Percentiles rank a stretch among this genome's conserved stretches.
Conservation (phyloP, 2,113 vertebrate genomes). For the Syngnathus typhle region DNA sequence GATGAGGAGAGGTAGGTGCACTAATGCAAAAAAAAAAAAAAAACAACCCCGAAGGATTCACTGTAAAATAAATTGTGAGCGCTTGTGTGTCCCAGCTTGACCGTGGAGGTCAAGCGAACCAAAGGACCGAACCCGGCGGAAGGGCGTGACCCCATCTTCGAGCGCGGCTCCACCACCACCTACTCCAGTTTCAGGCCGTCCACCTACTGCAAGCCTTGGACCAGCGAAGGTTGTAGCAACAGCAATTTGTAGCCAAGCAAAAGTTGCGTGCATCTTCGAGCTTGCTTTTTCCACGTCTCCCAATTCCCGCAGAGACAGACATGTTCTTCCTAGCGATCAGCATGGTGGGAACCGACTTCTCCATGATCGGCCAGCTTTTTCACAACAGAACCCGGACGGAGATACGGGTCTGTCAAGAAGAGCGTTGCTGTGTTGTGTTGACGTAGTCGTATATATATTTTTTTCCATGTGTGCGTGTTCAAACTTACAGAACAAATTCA, state of each 20-base stretch:
- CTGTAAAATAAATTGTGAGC: too few relatives aligned
- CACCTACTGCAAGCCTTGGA: slow-evolving; percentile 89
- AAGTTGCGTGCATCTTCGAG: not conserved
- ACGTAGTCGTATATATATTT: not conserved
- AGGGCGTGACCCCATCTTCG: slow-evolving; percentile 92
- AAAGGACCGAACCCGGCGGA: slow-evolving; percentile 85
- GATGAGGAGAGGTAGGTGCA: slow-evolving; percentile 88
- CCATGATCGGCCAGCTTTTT: slow-evolving; percentile 94
- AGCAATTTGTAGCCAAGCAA: not conserved
- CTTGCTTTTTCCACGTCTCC: not conserved
- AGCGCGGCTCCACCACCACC: slow-evolving; percentile 92
- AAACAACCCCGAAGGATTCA: too few relatives aligned
- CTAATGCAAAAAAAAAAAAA: not conserved
- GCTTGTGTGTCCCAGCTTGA: slow-evolving; percentile 76
- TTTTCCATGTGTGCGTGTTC: not conserved
- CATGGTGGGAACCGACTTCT: slow-evolving; percentile 98
- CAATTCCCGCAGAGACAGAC: slow-evolving; percentile 82
- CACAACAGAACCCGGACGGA: slow-evolving; percentile 88
- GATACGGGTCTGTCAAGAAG: slow-evolving; percentile 81
- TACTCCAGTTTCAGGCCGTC: slow-evolving; percentile 93
- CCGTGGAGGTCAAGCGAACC: slow-evolving; percentile 86
- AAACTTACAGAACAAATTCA: slow-evolving; percentile 89
- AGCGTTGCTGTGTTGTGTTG: not conserved
- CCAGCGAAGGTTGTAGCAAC: slow-evolving; percentile 77
- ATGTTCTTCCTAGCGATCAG: slow-evolving; percentile 98